Base-by-base conservation (phyloP, 2,113 vertebrate genomes). In the Notothenia coriiceps region DNA sequence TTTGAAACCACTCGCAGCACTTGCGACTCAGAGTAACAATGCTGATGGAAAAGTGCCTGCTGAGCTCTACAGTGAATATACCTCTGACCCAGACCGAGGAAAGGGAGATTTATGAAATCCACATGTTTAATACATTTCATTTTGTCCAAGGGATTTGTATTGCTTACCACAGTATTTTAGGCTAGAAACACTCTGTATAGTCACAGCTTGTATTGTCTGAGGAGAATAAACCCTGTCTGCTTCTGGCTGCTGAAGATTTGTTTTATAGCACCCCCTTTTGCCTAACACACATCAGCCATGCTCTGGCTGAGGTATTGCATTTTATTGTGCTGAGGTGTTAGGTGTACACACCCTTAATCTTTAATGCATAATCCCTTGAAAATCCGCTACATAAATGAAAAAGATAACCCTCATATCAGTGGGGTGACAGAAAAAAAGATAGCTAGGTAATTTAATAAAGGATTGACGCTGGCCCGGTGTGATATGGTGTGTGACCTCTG, bases 61-160 rank as follows among this genome's bases (percentile, higher is more conserved):
- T 81, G 89, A 90, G 91, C 91, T 92, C 87, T 84, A 87, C 79
- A 88, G 89, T 88, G 89, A 91, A 90, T 91, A 88, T 92, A 92
- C 88, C 88, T 90, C 92, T 93, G 91, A 93, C 92, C 92, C 84
- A 88, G 86, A 86, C 85, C 47, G 87, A 93, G 89, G 86, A 88
- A 89, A 90, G 82, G 81, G 87, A 93, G 93, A 94, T 95, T 95
- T 95, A 94, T 94, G 92, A 93, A 94, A 91, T 93, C 92, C 93
- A 95, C 94, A 95, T 95, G 94, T 95, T 95, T 95, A 94, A 95
- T 94, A 94, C 94, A 95, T 95, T 95, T 95, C 89, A 95, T 95
- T 94, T 95, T 93, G 94, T 94, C 91, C 93, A 79, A 84, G 93
- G 93, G 94, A 94, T 93, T 94, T 94, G 92, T 92, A 92, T 89